A percentile compares a stretch with the other conserved stretches of the same genome.
Conservation (phyloP, 2,888 invertebrate species). For the Agrypnus murinus region DNA sequence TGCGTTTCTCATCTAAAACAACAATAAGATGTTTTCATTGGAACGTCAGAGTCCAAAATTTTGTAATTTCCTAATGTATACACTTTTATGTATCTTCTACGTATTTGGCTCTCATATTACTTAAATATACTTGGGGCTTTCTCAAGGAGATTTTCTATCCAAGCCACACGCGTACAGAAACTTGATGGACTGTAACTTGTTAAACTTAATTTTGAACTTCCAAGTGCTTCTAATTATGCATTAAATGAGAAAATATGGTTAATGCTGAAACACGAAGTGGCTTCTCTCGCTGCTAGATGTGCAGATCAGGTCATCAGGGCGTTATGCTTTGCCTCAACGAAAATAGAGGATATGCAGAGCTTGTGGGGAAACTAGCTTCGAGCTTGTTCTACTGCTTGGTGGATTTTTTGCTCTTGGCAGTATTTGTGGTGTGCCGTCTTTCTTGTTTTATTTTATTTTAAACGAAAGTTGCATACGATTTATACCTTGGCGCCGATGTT, state of each 20-base stretch:
- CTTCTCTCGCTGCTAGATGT: neutral
- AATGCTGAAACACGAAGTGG: slow-evolving; percentile 12
- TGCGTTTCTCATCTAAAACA: slow-evolving; percentile 23
- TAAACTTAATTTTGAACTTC: slow-evolving; percentile 21
- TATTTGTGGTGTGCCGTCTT: slow-evolving; percentile 13
- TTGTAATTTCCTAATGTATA: slow-evolving; percentile 16
- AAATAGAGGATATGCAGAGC: slow-evolving; percentile 28
- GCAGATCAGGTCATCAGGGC: neutral
- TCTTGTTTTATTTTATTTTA: slow-evolving; percentile 24
- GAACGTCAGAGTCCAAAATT: slow-evolving; percentile 22
- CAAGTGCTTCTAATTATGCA: slow-evolving; percentile 30
- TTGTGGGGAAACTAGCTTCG: slow-evolving; percentile 30
- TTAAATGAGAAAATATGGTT: neutral
- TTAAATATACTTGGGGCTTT: neutral
- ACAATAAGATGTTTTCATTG: slow-evolving; percentile 21
- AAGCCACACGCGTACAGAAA: slow-evolving; percentile 2
- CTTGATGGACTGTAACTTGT: slow-evolving; percentile 25
- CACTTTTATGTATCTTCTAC: slow-evolving; percentile 18
- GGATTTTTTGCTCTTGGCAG: slow-evolving; percentile 13
- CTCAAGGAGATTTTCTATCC: neutral
- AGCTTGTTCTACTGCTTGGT: slow-evolving; percentile 34
- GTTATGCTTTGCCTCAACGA: slow-evolving; percentile 23
- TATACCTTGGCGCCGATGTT: slow-evolving; percentile 26
- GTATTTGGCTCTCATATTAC: slow-evolving; percentile 18
- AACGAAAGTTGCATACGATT: slow-evolving; percentile 31